Evolutionary conservation across 2,888 invertebrate genomes (phyloP), one percentile per base, ranked within the genome.

Genomic region (Malachius bipustulatus): DNA sequence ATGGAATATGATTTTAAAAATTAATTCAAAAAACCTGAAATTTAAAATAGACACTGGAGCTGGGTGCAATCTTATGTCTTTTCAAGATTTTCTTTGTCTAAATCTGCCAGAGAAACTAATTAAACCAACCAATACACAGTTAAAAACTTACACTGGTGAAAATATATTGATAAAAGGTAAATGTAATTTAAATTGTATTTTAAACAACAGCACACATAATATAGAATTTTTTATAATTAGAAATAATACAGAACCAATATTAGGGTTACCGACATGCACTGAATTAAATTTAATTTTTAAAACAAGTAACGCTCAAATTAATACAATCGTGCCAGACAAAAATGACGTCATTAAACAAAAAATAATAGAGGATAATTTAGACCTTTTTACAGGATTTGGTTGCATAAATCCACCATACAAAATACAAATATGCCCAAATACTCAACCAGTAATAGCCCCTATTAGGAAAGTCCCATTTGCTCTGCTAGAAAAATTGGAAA

Each of bases 321-420:
- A 37, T 37, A 37, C 27, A 34, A 35, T 10, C 28, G 29, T 34
- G 24, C 15, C 11, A 19, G 30, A 9, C 14, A 14, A n/a, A n/a
- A n/a, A n/a, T n/a, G n/a, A n/a, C n/a, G n/a, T n/a, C n/a, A n/a
- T n/a, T 11, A 30, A 40, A 10, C 16, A 45, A 37, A 30, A 39
- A 29, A 30, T 47, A 15, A 13, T 36, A 4, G 26, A 39, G 8
- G 11, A 38, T 34, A 30, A 30, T 32, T 8, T 13, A 10, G 26
- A 24, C 14, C 4, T 38, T 11, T 40, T 40, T 34, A 9, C 13
- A 12, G 37, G 40, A 4, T 14, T 40, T 14, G 37, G 40, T n/a
- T 28, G 27, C 9, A 11, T 40, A 14, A 14, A 14, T 14, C 30
- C 16, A 16, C 37, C n/a, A 16, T 41, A 38, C 31, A 24, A 34